Evolutionary conservation across 2,797 vertebrate genomes (phyloP).

Genomic region (Hydrophis major): DNA sequence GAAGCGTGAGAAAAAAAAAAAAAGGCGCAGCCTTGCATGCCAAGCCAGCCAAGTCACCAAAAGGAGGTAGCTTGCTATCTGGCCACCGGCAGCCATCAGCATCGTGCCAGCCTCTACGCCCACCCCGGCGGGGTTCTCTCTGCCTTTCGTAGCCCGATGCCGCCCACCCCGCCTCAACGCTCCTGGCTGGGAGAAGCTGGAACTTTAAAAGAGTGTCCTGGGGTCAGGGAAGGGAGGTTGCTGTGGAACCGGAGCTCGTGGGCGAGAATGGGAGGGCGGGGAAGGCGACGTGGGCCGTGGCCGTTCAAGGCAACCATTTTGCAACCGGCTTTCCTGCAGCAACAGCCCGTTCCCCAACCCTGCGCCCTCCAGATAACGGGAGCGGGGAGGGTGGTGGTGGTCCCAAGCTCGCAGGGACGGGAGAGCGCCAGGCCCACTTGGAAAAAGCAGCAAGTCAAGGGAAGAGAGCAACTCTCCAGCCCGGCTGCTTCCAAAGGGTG

Average conservation of each 20-base stretch:
- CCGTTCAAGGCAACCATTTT: not conserved
- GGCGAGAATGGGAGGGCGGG: not conserved
- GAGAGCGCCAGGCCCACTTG: not conserved
- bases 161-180: not conserved
- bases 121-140: not conserved
- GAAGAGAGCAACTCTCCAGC: not conserved
- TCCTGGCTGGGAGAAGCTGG: not conserved
- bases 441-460: not conserved
- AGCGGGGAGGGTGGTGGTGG: too few relatives aligned
- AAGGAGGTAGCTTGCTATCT: conserved; percentile 41
- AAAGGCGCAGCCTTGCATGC: conserved; percentile 3
- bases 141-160: not conserved
- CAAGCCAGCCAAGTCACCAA: conserved; percentile 33
- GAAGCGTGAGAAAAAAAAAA: not conserved
- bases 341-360: too few relatives aligned
- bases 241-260: not conserved
- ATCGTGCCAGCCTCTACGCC: not conserved
- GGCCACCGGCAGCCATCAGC: conserved; percentile 9
- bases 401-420: not conserved
- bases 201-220: not conserved
- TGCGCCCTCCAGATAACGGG: not conserved
- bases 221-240: not conserved
- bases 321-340: not conserved
- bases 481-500: not conserved
- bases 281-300: not conserved